Evolutionary conservation across 1,140 invertebrate genomes (phyloP).

Genomic region (Goniozus legneri): DNA sequence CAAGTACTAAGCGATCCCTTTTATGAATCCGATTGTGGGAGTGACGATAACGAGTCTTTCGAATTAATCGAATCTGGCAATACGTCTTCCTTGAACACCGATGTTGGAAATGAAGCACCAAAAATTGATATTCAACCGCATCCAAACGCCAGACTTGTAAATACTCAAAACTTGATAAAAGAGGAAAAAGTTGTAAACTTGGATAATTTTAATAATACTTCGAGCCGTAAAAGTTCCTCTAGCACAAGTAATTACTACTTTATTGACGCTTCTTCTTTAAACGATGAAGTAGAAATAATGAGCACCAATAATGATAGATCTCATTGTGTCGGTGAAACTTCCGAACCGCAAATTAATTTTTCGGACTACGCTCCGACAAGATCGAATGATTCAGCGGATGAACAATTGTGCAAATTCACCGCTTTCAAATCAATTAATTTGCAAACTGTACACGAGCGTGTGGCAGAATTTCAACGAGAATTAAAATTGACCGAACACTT

Average conservation of each 20-base stretch:
- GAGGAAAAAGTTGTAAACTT: background rate
- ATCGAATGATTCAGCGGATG: conserved; percentile 9
- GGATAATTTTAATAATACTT: conserved; percentile 7
- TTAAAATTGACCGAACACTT: conserved; percentile 37
- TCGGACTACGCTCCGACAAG: conserved; percentile 14
- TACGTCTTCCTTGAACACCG: conserved; percentile 5
- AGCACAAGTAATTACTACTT: conserved; percentile 59
- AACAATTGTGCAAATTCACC: conserved; percentile 20
- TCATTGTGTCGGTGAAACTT: background rate
- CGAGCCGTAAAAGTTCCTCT: conserved; percentile 27
- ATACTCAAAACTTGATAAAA: background rate
- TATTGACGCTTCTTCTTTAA: conserved; percentile 70
- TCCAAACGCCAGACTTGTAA: too few relatives aligned
- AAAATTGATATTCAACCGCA: too few relatives aligned
- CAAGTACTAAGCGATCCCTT: conserved; percentile 46
- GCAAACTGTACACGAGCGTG: conserved; percentile 27
- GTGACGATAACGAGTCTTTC: conserved; percentile 38
- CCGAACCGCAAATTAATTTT: conserved; percentile 10
- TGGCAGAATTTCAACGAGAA: conserved; percentile 36
- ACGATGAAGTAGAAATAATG: conserved; percentile 60
- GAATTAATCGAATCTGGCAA: conserved; percentile 33
- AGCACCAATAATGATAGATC: conserved; percentile 14
- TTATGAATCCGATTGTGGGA: conserved; percentile 41
- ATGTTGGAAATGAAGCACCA: background rate
- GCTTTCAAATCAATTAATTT: conserved; percentile 18